A percentile compares a stretch with the other conserved stretches of the same genome.
Evolutionary conservation across 2,888 invertebrate genomes (phyloP).

Genomic region (Chrysina gloriosa): DNA sequence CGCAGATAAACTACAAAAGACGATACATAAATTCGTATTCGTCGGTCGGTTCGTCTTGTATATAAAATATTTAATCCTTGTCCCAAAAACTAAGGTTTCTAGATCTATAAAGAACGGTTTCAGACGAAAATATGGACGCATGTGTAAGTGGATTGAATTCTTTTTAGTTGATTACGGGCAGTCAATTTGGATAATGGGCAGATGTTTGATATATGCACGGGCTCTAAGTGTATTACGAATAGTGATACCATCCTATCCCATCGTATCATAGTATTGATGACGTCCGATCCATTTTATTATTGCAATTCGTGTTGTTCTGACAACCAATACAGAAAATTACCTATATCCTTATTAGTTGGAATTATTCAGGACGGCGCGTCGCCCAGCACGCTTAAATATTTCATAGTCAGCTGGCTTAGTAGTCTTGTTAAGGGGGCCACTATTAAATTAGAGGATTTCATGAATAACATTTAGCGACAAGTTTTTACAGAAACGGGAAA

Average conservation of each 20-base stretch:
- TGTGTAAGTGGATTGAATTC: conserved; percentile 63
- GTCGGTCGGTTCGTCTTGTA: neutral
- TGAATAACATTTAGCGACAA: neutral
- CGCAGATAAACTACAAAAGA: too few species aligned
- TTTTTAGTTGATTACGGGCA: conserved; percentile 65
- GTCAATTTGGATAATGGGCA: conserved; percentile 66
- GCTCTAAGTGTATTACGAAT: conserved; percentile 64
- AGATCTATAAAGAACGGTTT: conserved; percentile 53
- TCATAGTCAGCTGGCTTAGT: neutral
- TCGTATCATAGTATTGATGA: conserved; percentile 55
- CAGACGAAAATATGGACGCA: conserved; percentile 58
- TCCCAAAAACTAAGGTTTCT: conserved; percentile 15
- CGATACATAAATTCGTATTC: neutral
- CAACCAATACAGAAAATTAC: conserved; percentile 59
- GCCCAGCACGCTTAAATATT: neutral
- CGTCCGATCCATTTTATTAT: conserved; percentile 62
- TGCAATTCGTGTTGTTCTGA: conserved; percentile 59
- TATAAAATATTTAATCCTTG: conserved; percentile 31
- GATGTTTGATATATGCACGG: conserved; percentile 64
- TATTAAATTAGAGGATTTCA: neutral
- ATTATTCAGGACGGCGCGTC: conserved; percentile 15
- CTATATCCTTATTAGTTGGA: conserved; percentile 23
- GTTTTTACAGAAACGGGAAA: too few species aligned
- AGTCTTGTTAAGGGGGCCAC: too few species aligned
- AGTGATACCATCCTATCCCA: conserved; percentile 59